phyloP scores from a whole-genome alignment of 2,888 invertebrate species.

The Sussaba pulchella region DNA sequence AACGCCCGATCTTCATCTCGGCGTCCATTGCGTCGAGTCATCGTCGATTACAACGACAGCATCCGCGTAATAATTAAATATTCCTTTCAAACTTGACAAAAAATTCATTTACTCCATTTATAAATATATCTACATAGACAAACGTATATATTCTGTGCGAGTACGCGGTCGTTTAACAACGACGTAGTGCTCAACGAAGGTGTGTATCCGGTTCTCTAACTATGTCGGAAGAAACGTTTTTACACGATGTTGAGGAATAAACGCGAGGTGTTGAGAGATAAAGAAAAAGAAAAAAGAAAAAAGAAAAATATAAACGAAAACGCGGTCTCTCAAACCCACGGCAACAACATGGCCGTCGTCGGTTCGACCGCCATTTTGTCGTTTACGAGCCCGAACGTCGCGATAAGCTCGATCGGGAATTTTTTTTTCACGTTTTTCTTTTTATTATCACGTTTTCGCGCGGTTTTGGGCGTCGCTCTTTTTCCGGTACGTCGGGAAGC shows the following conservation, averaged over 20 bases:
- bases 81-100: not conserved
- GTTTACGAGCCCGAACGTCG: constrained; percentile 35
- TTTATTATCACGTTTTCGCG: too few species aligned
- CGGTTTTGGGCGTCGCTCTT: not conserved
- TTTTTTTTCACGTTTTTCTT: not conserved
- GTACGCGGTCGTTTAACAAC: constrained; percentile 21
- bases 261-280: constrained; percentile 8
- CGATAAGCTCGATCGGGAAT: constrained; percentile 47
- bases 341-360: constrained; percentile 25
- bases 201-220: constrained; percentile 40
- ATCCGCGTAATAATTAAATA: not conserved
- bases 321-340: too few species aligned
- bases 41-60: not conserved
- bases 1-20: constrained; percentile 13
- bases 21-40: constrained; percentile 1
- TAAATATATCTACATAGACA: not conserved
- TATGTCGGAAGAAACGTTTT: constrained; percentile 46
- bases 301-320: too few species aligned
- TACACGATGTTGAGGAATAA: constrained; percentile 49
- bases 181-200: constrained; percentile 55
- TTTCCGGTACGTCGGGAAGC: not conserved
- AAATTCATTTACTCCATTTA: too few species aligned
- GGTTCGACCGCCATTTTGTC: not conserved
- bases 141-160: constrained; percentile 10
- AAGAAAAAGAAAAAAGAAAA: too few species aligned